Percentiles rank a stretch among this genome's conserved stretches.
phyloP scores from a whole-genome alignment of 2,797 vertebrate species.

The Leuciscus waleckii region DNA sequence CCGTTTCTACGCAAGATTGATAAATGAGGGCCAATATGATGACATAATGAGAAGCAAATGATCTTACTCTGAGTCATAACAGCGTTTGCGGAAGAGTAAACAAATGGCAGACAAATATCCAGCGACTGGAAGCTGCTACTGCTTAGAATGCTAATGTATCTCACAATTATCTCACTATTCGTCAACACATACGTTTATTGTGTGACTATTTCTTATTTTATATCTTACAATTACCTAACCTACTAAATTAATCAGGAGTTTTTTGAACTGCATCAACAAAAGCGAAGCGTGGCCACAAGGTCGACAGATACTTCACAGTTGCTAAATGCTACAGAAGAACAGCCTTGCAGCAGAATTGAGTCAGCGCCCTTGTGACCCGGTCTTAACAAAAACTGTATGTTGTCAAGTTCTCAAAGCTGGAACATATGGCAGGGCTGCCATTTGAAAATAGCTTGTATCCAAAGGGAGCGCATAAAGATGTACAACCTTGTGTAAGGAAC shows the following conservation, averaged over 20 bases:
- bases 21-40: too few species aligned
- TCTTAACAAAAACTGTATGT: constrained; percentile 17
- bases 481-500: not conserved
- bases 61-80: too few species aligned
- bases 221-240: not conserved
- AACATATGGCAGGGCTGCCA: constrained; percentile 3
- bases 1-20: too few species aligned
- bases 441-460: constrained; percentile 14
- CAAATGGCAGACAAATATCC: too few species aligned
- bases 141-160: too few species aligned
- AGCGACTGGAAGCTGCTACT: too few species aligned
- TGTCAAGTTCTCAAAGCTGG: constrained; percentile 9
- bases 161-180: too few species aligned
- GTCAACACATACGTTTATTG: too few species aligned
- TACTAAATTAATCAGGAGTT: not conserved
- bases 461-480: constrained; percentile 19
- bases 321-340: constrained; percentile 24
- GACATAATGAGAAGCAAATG: too few species aligned
- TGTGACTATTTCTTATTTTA: not conserved
- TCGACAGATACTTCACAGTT: not conserved
- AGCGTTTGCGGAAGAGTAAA: too few species aligned
- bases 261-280: not conserved
- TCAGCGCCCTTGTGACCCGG: constrained; percentile 22
- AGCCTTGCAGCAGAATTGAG: not conserved
- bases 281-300: not conserved